Evolutionary conservation across 2,888 invertebrate species (phyloP).

Genomic region (Cephus spinipes): DNA sequence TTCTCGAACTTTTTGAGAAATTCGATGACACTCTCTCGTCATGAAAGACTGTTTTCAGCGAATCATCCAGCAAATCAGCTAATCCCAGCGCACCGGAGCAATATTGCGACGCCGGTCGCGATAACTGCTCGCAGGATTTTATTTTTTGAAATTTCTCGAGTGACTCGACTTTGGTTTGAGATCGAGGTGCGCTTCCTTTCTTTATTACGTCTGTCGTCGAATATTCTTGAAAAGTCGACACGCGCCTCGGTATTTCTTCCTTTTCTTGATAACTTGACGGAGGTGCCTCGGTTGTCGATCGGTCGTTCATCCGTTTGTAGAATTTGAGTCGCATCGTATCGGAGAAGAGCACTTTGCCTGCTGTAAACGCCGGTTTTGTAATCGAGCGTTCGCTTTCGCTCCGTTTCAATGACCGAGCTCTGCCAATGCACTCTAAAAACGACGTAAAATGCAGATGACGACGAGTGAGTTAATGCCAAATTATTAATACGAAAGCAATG

Average conservation of each 20-base stretch:
- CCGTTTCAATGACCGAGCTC: conserved; percentile 46
- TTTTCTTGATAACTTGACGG: background rate
- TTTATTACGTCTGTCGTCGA: background rate
- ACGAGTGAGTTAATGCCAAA: background rate
- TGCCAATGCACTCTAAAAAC: conserved; percentile 8
- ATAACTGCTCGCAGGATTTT: conserved; percentile 61
- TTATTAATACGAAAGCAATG: background rate
- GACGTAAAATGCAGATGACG: conserved; percentile 5
- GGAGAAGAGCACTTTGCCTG: conserved; percentile 74
- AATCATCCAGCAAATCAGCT: background rate
- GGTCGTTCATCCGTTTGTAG: background rate
- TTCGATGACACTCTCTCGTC: background rate
- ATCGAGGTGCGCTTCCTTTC: background rate
- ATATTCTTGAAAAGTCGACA: too few relatives aligned
- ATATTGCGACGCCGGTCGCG: conserved; percentile 50
- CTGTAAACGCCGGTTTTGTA: conserved; percentile 66
- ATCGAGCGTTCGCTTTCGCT: conserved; percentile 67
- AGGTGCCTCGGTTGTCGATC: background rate
- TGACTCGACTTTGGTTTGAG: background rate
- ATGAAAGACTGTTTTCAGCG: background rate
- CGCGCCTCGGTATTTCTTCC: too few relatives aligned
- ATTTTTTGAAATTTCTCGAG: conserved; percentile 54
- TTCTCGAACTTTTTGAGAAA: too few relatives aligned
- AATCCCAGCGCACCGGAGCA: conserved; percentile 12
- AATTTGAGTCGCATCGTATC: conserved; percentile 86